Conservation (phyloP, 2,113 vertebrate genomes). For the Sardina pilchardus region DNA sequence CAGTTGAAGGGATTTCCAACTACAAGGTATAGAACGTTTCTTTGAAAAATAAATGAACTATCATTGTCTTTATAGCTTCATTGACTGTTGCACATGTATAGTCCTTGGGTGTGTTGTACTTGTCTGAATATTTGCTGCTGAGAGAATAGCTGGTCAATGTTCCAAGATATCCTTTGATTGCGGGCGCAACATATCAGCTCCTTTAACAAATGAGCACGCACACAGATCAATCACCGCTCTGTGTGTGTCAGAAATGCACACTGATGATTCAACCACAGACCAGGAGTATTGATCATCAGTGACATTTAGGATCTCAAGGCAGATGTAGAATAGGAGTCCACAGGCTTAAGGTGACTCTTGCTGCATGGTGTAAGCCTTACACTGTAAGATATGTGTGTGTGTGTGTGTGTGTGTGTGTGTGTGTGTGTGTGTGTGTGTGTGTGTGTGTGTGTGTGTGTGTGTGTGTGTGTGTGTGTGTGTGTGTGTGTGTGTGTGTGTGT, state of each 20-base stretch:
- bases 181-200: too few species aligned
- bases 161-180: neutral
- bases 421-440: too few species aligned
- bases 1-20: neutral
- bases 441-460: too few species aligned
- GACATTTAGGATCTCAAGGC: neutral
- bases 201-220: too few species aligned
- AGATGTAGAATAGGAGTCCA: neutral
- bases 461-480: too few species aligned
- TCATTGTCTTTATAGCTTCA: neutral
- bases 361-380: too few species aligned
- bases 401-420: too few species aligned
- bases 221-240: neutral
- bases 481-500: too few species aligned
- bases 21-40: neutral
- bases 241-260: too few species aligned
- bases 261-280: neutral
- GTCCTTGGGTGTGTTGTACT: neutral
- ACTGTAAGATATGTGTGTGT: too few species aligned
- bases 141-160: too few species aligned
- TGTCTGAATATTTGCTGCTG: neutral
- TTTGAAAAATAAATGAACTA: neutral
- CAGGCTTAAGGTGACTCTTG: neutral
- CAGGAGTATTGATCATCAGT: neutral
- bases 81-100: neutral